These are phyloP conservation scores for Lasioglossum pauxillum DNA, from an alignment of 2,888 invertebrate species.

Conservation along the genomic window DNA sequence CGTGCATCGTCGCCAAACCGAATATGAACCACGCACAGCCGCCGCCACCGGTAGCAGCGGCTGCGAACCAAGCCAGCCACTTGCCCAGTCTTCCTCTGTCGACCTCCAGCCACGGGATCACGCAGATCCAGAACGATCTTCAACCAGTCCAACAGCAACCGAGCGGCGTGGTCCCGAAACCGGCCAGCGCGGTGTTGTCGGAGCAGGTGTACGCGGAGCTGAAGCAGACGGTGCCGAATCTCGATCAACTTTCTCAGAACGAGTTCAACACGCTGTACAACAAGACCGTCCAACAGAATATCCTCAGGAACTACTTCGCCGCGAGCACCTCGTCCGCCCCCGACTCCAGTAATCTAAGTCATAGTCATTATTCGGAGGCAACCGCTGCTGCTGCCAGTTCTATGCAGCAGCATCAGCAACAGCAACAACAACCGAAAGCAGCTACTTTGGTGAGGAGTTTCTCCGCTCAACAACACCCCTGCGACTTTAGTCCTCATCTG, in stretches of 20 bases:
- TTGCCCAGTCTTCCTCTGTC: conserved; percentile 51
- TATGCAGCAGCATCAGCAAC: background rate
- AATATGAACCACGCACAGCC: conserved; percentile 62
- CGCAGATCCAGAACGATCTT: conserved; percentile 76
- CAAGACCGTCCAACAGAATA: conserved; percentile 82
- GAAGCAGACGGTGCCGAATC: conserved; percentile 81
- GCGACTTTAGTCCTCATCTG: conserved; percentile 78
- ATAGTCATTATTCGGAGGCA: conserved; percentile 54
- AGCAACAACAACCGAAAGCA: conserved; percentile 29
- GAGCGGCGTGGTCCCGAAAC: conserved; percentile 57
- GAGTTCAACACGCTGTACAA: conserved; percentile 83
- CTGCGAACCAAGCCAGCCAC: conserved; percentile 44
- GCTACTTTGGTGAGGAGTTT: conserved; percentile 64
- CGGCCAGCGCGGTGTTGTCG: conserved; percentile 75
- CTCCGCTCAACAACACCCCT: conserved; percentile 71
- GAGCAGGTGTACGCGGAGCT: conserved; percentile 82
- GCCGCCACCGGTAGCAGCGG: background rate
- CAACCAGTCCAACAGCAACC: conserved; percentile 53
- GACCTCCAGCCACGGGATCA: conserved; percentile 56
- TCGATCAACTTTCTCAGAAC: conserved; percentile 82
- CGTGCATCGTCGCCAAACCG: conserved; percentile 54
- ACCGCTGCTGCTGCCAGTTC: conserved; percentile 17
- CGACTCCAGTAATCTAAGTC: conserved; percentile 50
- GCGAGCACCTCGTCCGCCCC: conserved; percentile 59
- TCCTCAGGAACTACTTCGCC: conserved; percentile 80